Evolutionary conservation across 2,113 vertebrate genomes (phyloP).

Genomic region (Noctilio leporinus): DNA sequence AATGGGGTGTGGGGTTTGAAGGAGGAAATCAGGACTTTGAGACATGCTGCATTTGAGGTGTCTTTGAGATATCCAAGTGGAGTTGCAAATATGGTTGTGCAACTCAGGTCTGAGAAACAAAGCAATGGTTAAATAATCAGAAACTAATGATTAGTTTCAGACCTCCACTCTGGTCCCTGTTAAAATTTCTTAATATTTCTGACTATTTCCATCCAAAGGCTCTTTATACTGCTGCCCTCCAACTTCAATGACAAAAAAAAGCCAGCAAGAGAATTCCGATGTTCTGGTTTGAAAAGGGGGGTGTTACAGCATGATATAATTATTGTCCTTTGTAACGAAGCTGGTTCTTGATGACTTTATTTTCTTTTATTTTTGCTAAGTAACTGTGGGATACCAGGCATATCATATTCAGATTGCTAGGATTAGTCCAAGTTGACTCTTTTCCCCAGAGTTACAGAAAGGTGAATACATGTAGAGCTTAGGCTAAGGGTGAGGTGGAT

Average conservation of each 20-base stretch:
- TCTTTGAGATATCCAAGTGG: not conserved
- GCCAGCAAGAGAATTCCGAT: not conserved
- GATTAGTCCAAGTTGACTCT: not conserved
- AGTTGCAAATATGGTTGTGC: accelerated
- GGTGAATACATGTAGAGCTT: not conserved
- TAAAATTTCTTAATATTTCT: not conserved
- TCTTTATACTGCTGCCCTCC: not conserved
- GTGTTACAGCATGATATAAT: not conserved
- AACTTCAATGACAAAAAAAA: not conserved
- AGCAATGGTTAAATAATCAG: not conserved
- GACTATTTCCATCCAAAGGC: not conserved
- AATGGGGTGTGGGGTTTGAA: not conserved
- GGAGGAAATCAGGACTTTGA: not conserved
- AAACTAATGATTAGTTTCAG: not conserved
- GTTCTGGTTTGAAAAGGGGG: not conserved
- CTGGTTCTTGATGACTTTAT: not conserved
- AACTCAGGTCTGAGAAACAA: not conserved
- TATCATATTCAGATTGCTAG: not conserved
- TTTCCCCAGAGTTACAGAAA: not conserved
- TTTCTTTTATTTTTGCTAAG: not conserved
- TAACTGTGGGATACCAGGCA: not conserved
- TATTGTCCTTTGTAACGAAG: not conserved
- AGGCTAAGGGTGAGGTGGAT: not conserved
- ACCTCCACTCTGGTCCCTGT: not conserved
- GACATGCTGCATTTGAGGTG: not conserved